Percentiles rank a stretch among this genome's conserved stretches.
These are phyloP conservation scores for Neodontobutis hainanensis DNA, from an alignment of 2,113 vertebrate species.

Conservation along the genomic window DNA sequence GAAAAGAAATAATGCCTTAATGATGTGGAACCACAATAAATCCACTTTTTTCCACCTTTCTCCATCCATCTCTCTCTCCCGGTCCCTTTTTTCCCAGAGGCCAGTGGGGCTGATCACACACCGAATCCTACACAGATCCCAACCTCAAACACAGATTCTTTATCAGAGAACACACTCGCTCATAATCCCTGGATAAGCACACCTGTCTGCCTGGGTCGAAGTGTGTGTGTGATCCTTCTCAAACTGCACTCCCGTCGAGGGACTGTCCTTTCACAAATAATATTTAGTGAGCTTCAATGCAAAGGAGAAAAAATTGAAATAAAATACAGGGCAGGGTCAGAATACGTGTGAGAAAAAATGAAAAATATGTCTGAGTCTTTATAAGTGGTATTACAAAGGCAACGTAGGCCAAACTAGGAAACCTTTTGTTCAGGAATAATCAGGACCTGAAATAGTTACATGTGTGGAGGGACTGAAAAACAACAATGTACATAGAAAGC, in stretches of 20 bases:
- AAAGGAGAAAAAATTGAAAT: no score
- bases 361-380: no score
- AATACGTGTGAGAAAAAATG: no score
- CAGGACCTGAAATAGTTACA: no score
- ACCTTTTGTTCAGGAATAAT: no score
- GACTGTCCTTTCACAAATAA: background rate
- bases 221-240: slow-evolving; percentile 7
- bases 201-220: slow-evolving; percentile 40
- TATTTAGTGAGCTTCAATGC: no score
- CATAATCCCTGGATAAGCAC: slow-evolving; percentile 62
- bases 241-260: slow-evolving; percentile 1
- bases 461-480: no score
- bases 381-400: no score
- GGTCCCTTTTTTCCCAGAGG: slow-evolving; percentile 25
- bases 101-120: slow-evolving; percentile 62
- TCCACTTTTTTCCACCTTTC: background rate
- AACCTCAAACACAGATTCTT: slow-evolving; percentile 74
- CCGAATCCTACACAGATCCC: slow-evolving; percentile 58
- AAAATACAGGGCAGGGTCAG: no score
- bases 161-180: slow-evolving; percentile 68
- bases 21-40: background rate
- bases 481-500: no score
- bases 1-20: no score
- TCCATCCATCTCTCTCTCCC: slow-evolving; percentile 5
- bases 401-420: no score